Conservation (phyloP, 2,888 invertebrate genomes). For the Cephus rjabovi region DNA sequence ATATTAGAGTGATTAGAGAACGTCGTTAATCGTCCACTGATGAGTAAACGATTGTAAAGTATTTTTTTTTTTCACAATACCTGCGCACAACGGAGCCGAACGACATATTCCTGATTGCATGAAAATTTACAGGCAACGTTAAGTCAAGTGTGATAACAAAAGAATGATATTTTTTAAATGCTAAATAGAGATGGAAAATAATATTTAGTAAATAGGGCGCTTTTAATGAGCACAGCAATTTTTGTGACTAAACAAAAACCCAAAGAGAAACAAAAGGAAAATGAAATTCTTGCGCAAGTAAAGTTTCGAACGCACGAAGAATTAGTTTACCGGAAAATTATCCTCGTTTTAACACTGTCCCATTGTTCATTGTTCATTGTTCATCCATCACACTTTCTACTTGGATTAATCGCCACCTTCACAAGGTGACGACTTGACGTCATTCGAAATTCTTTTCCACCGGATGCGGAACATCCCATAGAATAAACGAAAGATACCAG, state of each 20-base stretch:
- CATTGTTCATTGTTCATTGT: constrained; percentile 20
- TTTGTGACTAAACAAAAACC: background rate
- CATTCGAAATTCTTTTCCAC: background rate
- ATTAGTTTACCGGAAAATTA: constrained; percentile 19
- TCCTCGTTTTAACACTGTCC: constrained; percentile 14
- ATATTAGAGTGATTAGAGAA: background rate
- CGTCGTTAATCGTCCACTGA: background rate
- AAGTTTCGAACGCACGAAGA: background rate
- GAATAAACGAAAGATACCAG: background rate
- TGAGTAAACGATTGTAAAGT: background rate
- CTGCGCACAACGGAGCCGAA: constrained; percentile 68
- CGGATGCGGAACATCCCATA: background rate
- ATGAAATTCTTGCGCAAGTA: background rate
- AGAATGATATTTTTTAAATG: constrained; percentile 17
- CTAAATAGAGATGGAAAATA: background rate
- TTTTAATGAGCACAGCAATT: background rate
- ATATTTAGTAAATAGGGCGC: background rate
- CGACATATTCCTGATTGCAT: constrained; percentile 68
- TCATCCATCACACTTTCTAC: constrained; percentile 23
- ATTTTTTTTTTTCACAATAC: constrained; percentile 49
- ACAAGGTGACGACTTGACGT: background rate
- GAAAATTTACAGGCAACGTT: constrained; percentile 44
- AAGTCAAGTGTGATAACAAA: constrained; percentile 21
- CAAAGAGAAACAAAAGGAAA: background rate
- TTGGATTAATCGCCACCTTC: constrained; percentile 12